These are phyloP conservation scores for Pelochelys cantorii DNA, from an alignment of 2,797 vertebrate species.

Conservation along the genomic window DNA sequence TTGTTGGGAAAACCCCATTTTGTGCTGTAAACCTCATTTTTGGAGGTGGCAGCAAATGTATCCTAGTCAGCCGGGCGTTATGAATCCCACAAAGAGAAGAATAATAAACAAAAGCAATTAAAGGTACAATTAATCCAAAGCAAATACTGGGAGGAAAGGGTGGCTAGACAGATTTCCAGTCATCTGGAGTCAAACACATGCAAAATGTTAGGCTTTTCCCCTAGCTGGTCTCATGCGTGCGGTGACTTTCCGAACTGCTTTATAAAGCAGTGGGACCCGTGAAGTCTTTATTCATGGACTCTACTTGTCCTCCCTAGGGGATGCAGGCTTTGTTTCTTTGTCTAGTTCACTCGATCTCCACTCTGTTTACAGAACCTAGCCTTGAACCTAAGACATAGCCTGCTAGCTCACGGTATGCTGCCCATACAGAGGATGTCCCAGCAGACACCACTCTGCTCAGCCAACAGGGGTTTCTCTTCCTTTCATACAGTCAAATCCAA, in stretches of 20 bases:
- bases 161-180: neutral
- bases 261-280: neutral
- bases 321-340: conserved; percentile 6
- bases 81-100: neutral
- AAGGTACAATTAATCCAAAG: neutral
- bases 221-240: neutral
- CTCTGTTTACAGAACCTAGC: conserved; percentile 58
- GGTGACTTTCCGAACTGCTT: neutral
- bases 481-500: neutral
- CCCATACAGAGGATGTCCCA: neutral
- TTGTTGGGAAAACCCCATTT: too few species aligned
- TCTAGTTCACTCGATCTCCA: conserved; percentile 38
- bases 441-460: neutral
- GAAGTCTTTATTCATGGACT: neutral
- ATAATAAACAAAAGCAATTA: neutral
- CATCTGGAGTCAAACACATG: neutral
- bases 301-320: conserved; percentile 7
- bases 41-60: neutral
- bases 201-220: neutral
- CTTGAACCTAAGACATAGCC: conserved; percentile 24
- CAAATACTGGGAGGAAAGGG: neutral
- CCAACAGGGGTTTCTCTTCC: neutral
- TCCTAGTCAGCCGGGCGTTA: neutral
- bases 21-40: too few species aligned
- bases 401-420: neutral